Evolutionary conservation across 1,140 invertebrate species (phyloP).

Genomic region (honey bee (Apis mellifera)): Amel_HAv3.1 CM009931.2:27109001-27109500

Average conservation of each 20-base stretch:
- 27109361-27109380: too few relatives aligned
- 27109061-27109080: slow-evolving; percentile 68
- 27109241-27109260: not conserved
- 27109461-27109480: not conserved
- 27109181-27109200: not conserved
- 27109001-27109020: slow-evolving; percentile 19
- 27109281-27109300: too few relatives aligned
- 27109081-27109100: not conserved
- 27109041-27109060: slow-evolving; percentile 45
- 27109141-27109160: slow-evolving; percentile 31
- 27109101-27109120: slow-evolving; percentile 30
- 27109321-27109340: too few relatives aligned
- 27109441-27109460: too few relatives aligned
- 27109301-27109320: too few relatives aligned
- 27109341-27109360: too few relatives aligned
- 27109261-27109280: too few relatives aligned
- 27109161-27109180: not conserved
- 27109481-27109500: not conserved
- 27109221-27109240: not conserved
- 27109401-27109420: too few relatives aligned
- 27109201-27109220: not conserved
- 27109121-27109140: slow-evolving; percentile 66
- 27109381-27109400: too few relatives aligned
- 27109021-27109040: slow-evolving; percentile 20
- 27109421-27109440: too few relatives aligned